Evolutionary conservation across 1,140 invertebrate genomes (phyloP).

Genomic region (Muscidifurax raptorellus): DNA sequence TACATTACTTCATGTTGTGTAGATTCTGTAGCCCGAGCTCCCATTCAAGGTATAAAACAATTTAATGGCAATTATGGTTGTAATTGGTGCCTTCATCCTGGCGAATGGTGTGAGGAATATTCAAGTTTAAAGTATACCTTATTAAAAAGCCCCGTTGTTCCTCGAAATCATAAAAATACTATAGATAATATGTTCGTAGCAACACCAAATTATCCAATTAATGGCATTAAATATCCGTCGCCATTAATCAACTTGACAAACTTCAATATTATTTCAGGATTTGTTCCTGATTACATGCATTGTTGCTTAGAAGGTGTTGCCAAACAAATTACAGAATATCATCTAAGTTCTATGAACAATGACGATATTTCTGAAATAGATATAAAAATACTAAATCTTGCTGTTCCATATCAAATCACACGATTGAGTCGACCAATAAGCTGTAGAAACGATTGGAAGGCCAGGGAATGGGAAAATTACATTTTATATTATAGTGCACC

Average conservation of each 20-base stretch:
- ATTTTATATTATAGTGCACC: constrained; percentile 39
- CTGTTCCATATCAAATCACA: constrained; percentile 42
- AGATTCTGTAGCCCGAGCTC: constrained; percentile 1
- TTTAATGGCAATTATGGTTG: constrained; percentile 43
- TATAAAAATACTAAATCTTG: constrained; percentile 29
- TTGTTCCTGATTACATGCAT: constrained; percentile 48
- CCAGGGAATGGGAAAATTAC: constrained; percentile 49
- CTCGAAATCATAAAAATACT: constrained; percentile 19
- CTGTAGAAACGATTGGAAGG: constrained; percentile 31
- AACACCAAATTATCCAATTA: not conserved
- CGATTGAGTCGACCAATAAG: constrained; percentile 25
- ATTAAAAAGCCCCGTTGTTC: not conserved
- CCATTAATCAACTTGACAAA: constrained; percentile 30
- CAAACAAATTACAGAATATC: constrained; percentile 41
- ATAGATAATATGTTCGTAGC: constrained; percentile 1
- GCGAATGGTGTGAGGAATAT: not conserved
- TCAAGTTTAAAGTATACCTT: constrained; percentile 25
- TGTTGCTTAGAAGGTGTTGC: constrained; percentile 20
- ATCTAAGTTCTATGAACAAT: constrained; percentile 19
- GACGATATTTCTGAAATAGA: constrained; percentile 5
- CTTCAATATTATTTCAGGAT: constrained; percentile 46
- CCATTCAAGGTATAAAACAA: constrained; percentile 4
- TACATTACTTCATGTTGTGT: not conserved
- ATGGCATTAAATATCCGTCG: constrained; percentile 27
- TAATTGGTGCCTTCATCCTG: constrained; percentile 29